Percentiles rank a stretch among this genome's conserved stretches.
Conservation (phyloP, 2,113 vertebrate genomes). For the Gymnobelideus leadbeateri region DNA sequence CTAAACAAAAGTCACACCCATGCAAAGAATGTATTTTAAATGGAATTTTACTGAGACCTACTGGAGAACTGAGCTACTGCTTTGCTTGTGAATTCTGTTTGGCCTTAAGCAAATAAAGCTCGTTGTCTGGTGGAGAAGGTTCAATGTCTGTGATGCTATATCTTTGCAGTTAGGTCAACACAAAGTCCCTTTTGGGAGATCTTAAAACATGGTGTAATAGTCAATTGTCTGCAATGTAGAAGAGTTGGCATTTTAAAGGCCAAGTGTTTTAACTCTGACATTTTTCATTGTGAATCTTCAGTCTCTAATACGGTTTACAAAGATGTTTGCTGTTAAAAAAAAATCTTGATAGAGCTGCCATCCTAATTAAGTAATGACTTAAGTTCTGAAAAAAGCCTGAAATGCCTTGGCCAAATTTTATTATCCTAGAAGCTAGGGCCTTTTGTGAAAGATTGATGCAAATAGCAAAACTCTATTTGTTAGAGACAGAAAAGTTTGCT, state of each 20-base stretch:
- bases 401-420: background rate
- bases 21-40: background rate
- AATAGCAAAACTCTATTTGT: slow-evolving; percentile 32
- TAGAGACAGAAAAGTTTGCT: background rate
- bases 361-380: background rate
- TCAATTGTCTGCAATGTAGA: background rate
- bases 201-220: background rate
- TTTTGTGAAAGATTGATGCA: slow-evolving; percentile 25
- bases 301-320: background rate
- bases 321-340: background rate
- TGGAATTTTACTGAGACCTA: background rate
- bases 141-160: background rate
- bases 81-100: background rate
- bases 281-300: background rate
- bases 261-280: background rate
- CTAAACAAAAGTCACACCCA: background rate
- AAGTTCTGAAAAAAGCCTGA: background rate
- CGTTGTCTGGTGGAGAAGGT: background rate
- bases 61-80: background rate
- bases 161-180: background rate
- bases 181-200: background rate
- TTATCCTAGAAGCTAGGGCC: slow-evolving; percentile 12
- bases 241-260: background rate
- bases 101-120: background rate
- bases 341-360: background rate